Conservation (phyloP, 1,140 invertebrate species). For the Aphidius ervi region DNA sequence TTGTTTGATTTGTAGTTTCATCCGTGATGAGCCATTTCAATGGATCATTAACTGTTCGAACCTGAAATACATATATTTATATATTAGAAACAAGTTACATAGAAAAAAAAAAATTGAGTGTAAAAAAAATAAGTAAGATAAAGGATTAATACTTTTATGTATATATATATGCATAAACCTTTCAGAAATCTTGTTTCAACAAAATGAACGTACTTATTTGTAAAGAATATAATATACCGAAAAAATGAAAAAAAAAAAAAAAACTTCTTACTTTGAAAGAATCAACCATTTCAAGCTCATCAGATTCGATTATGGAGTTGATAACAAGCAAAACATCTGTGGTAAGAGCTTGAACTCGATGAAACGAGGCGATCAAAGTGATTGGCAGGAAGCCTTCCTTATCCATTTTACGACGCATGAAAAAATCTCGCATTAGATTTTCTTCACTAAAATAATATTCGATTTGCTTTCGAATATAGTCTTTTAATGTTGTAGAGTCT, state of each 20-base stretch:
- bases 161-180: no score
- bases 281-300: conserved; percentile 76
- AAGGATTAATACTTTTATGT: no score
- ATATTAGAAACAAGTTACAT: not conserved
- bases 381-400: conserved; percentile 88
- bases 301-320: conserved; percentile 75
- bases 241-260: not conserved
- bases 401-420: conserved; percentile 95
- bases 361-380: conserved; percentile 91
- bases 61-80: conserved; percentile 47
- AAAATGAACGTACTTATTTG: no score
- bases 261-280: conserved; percentile 63
- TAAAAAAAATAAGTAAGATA: no score
- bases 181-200: no score
- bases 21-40: conserved; percentile 82
- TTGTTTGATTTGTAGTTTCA: conserved; percentile 44
- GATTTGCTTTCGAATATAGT: conserved; percentile 79
- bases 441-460: conserved; percentile 99
- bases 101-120: not conserved
- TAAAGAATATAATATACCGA: not conserved
- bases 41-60: conserved; percentile 76
- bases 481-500: conserved; percentile 62
- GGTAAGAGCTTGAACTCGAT: conserved; percentile 84
- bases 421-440: conserved; percentile 94
- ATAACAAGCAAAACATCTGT: conserved; percentile 79